Evolutionary conservation across 2,888 invertebrate genomes (phyloP).

Genomic region (Eretmocerus hayati): DNA sequence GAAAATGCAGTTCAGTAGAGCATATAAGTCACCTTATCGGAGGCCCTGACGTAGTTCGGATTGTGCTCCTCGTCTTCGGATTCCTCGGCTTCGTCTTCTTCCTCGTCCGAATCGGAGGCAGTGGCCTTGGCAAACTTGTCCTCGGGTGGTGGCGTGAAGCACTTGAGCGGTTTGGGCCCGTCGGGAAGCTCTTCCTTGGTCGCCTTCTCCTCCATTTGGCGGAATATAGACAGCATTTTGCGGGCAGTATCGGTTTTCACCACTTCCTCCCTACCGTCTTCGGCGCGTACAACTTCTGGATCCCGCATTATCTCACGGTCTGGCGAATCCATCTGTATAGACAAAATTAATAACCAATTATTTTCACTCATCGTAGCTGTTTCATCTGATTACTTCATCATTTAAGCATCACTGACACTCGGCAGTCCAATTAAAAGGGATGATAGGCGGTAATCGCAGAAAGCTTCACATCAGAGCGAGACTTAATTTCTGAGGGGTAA

Average conservation of each 20-base stretch:
- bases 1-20: no score
- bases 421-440: no score
- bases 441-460: no score
- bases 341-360: no score
- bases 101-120: slow-evolving; percentile 47
- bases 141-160: slow-evolving; percentile 86
- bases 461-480: no score
- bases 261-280: slow-evolving; percentile 50
- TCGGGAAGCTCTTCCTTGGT: slow-evolving; percentile 51
- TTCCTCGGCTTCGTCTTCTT: slow-evolving; percentile 54
- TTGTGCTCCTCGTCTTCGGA: slow-evolving; percentile 47
- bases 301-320: slow-evolving; percentile 68
- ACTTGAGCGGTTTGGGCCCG: slow-evolving; percentile 75
- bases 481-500: no score
- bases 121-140: slow-evolving; percentile 51
- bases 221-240: slow-evolving; percentile 81
- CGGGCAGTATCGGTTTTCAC: slow-evolving; percentile 61
- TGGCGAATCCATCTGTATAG: slow-evolving; percentile 55
- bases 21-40: slow-evolving; percentile 45
- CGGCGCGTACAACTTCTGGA: slow-evolving; percentile 63
- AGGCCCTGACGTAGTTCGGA: slow-evolving; percentile 47
- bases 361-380: no score
- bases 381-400: no score
- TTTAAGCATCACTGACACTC: no score
- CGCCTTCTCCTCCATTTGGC: slow-evolving; percentile 75